Conservation (phyloP, 2,888 invertebrate species). For the Brachyopa scutellaris region DNA sequence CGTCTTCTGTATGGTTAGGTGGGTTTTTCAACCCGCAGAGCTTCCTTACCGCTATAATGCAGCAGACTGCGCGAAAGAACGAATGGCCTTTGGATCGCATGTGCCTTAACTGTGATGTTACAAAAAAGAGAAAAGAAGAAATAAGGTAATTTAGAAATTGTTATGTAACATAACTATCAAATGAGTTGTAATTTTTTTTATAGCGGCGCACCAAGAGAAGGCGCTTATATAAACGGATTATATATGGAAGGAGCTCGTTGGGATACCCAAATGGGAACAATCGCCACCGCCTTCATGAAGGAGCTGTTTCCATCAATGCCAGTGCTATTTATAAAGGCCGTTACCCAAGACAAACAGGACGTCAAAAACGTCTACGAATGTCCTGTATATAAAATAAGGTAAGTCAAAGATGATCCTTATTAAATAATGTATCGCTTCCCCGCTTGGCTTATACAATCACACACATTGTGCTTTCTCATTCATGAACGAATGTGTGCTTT, state of each 20-base stretch:
- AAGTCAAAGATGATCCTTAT: constrained; percentile 39
- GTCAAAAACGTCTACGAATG: constrained; percentile 93
- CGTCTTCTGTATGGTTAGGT: constrained; percentile 94
- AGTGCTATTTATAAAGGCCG: constrained; percentile 93
- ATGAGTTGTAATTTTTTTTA: constrained; percentile 19
- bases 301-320: constrained; percentile 96
- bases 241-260: constrained; percentile 97
- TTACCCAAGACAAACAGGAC: constrained; percentile 95
- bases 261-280: constrained; percentile 90
- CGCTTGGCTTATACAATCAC: constrained; percentile 1
- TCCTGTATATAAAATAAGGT: constrained; percentile 95
- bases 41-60: constrained; percentile 98
- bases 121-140: constrained; percentile 93
- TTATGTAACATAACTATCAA: background rate
- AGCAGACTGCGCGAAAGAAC: constrained; percentile 96
- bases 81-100: constrained; percentile 98
- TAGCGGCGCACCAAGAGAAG: constrained; percentile 92
- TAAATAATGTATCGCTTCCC: constrained; percentile 21
- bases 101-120: constrained; percentile 97
- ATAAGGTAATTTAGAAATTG: constrained; percentile 84
- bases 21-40: constrained; percentile 99
- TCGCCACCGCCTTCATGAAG: constrained; percentile 92
- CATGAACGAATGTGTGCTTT: constrained; percentile 40
- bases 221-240: constrained; percentile 93
- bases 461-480: background rate